A percentile compares a stretch with the other conserved stretches of the same genome.
Evolutionary conservation across 2,797 vertebrate species (phyloP).

Genomic region (Fringilla coelebs): DNA sequence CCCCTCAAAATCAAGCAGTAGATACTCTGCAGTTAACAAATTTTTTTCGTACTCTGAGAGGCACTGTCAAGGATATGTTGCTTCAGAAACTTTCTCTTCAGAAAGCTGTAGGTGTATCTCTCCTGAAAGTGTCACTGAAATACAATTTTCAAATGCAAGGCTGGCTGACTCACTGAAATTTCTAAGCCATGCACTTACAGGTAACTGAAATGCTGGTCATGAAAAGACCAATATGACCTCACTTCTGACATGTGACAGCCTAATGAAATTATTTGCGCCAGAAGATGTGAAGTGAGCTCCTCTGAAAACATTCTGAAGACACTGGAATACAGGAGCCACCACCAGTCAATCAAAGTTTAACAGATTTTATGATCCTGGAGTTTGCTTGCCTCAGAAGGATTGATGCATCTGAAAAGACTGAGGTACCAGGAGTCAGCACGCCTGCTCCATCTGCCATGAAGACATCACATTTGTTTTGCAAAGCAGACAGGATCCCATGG

Average conservation of each 20-base stretch:
- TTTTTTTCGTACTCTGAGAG: neutral
- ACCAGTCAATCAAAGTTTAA: neutral
- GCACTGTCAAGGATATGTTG: neutral
- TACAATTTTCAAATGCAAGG: neutral
- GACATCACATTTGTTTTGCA: neutral
- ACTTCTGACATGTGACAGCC: neutral
- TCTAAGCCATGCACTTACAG: neutral
- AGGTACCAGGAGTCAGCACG: neutral
- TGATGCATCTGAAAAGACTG: neutral
- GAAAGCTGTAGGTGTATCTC: neutral
- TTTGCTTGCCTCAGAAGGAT: neutral
- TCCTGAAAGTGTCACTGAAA: neutral
- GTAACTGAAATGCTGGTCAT: neutral
- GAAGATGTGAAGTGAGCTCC: neutral
- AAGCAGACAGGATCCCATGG: fast-evolving
- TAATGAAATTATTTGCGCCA: neutral
- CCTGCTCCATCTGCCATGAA: neutral
- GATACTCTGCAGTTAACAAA: neutral
- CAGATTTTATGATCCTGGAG: neutral
- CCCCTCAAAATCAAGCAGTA: neutral
- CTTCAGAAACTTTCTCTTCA: neutral
- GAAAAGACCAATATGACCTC: neutral
- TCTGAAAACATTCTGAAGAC: neutral
- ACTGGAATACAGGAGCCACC: neutral
- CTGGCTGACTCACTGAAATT: neutral